Percentiles rank a stretch among this genome's conserved stretches.
phyloP scores from a whole-genome alignment of 2,888 invertebrate species.

The Gymnocheta viridis region DNA sequence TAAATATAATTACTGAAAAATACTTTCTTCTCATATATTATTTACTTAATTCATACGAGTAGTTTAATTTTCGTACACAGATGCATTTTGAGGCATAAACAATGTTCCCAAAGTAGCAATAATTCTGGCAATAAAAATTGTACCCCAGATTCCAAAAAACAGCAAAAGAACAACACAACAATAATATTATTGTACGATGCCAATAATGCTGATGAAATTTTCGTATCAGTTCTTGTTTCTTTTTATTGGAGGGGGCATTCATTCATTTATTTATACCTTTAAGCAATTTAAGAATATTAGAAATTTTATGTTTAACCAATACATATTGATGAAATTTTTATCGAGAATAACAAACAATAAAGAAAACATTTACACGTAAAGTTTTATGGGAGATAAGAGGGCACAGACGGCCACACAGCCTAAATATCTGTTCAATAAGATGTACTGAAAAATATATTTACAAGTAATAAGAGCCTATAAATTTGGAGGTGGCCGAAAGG shows the following conservation, averaged over 20 bases:
- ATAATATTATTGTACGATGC: slow-evolving; percentile 5
- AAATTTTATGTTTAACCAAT: slow-evolving; percentile 51
- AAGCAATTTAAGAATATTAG: slow-evolving; percentile 50
- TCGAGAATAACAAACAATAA: not conserved
- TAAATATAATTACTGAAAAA: too few relatives aligned
- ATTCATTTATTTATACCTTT: slow-evolving; percentile 49
- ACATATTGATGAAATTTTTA: slow-evolving; percentile 44
- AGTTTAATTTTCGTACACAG: not conserved
- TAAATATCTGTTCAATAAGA: too few relatives aligned
- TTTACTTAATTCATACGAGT: not conserved
- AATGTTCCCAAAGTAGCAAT: slow-evolving; percentile 32
- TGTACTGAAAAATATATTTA: too few relatives aligned
- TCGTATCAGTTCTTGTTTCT: slow-evolving; percentile 21
- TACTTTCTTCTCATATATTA: too few relatives aligned
- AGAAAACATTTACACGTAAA: not conserved
- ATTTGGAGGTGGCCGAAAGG: too few relatives aligned
- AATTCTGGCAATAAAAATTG: slow-evolving; percentile 28
- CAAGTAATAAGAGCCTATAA: too few relatives aligned
- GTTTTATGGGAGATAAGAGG: not conserved
- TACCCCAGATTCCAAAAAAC: slow-evolving; percentile 16
- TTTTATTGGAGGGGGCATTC: not conserved
- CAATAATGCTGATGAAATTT: slow-evolving; percentile 42
- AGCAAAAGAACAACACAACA: not conserved
- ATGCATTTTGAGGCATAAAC: not conserved
- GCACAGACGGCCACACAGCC: not conserved